Conservation (phyloP, 2,113 vertebrate species). For the Azemiops feae region DNA sequence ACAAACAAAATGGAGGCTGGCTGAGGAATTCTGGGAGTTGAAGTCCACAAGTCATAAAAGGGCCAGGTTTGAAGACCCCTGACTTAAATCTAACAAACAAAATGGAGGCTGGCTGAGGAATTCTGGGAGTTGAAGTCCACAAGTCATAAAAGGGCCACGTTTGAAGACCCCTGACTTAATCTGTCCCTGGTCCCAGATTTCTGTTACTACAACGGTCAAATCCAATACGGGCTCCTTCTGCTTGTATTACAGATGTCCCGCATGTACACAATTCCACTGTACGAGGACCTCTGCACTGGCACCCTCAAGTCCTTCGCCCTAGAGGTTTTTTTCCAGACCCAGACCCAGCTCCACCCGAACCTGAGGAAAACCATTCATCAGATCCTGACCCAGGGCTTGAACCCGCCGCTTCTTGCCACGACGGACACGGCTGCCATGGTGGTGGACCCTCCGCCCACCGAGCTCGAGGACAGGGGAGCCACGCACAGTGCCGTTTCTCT, state of each 20-base stretch:
- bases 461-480: conserved; percentile 75
- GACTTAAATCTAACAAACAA: no score
- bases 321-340: conserved; percentile 94
- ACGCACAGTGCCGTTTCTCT: conserved; percentile 78
- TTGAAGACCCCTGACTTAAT: no score
- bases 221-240: conserved; percentile 13
- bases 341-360: conserved; percentile 90
- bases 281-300: conserved; percentile 91
- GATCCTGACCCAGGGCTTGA: conserved; percentile 86
- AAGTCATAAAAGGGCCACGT: no score
- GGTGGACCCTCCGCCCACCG: conserved; percentile 60
- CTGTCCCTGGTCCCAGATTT: not conserved
- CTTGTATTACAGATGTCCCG: conserved; percentile 83
- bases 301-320: conserved; percentile 89
- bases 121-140: no score
- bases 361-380: conserved; percentile 89
- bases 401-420: conserved; percentile 58
- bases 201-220: no score
- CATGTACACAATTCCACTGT: conserved; percentile 97
- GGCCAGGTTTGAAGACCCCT: no score
- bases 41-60: no score
- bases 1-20: no score
- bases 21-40: no score
- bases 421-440: conserved; percentile 51
- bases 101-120: no score